These are phyloP conservation scores for Sander lucioperca DNA, from an alignment of 2,113 vertebrate species.

Conservation along the genomic window DNA sequence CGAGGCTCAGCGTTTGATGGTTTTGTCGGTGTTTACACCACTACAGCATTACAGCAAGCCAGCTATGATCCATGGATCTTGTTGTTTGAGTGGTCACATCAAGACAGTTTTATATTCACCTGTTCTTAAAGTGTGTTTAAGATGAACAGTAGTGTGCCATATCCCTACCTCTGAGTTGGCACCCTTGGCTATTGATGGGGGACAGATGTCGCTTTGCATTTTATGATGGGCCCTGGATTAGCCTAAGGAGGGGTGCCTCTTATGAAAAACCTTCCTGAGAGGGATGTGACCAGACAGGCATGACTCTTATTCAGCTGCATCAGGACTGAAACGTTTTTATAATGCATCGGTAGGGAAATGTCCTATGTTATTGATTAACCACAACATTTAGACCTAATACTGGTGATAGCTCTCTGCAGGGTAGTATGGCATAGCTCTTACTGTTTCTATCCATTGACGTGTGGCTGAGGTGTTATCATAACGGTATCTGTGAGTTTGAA, in stretches of 20 bases:
- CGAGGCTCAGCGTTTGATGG: background rate
- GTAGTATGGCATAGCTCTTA: background rate
- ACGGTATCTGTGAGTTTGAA: conserved; percentile 4
- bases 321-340: conserved; percentile 28
- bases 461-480: conserved; percentile 9
- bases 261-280: conserved; percentile 52
- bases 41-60: background rate
- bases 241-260: conserved; percentile 43
- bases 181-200: conserved; percentile 62
- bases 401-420: background rate
- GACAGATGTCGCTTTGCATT: conserved; percentile 67
- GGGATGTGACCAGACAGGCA: conserved; percentile 71
- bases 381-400: background rate
- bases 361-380: background rate
- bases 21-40: background rate
- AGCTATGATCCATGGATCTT: background rate
- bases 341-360: background rate
- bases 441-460: conserved; percentile 18
- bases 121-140: conserved; percentile 42
- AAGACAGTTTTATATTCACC: conserved; percentile 34
- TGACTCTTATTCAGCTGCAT: conserved; percentile 55
- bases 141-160: conserved; percentile 21
- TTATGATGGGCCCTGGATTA: conserved; percentile 55
- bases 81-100: conserved; percentile 18
- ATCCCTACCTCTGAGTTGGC: conserved; percentile 42